Base-by-base conservation (phyloP, 1,140 invertebrate genomes). In the Drosophila trapezifrons region DNA sequence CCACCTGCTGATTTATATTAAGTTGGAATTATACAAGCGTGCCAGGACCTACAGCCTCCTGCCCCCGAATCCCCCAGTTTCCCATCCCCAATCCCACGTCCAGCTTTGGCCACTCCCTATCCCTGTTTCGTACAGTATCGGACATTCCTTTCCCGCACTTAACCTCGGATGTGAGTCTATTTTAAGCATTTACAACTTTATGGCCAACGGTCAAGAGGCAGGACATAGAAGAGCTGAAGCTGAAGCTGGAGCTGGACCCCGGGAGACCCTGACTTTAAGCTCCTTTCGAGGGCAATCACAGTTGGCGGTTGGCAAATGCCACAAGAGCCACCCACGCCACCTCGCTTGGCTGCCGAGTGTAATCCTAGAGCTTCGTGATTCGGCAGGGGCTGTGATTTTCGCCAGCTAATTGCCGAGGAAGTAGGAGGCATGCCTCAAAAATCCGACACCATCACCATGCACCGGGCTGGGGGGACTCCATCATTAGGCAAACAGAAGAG, bases 1-100 rank as follows among this genome's bases (percentile, higher is more conserved):
- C 79, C 78, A 81, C 81, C 81, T 86, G 82, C 82, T 86, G 82
- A 86, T 84, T 81, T 86, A 78, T 87, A 87, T 87, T 79, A 54
- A 51, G 49, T 51, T 67, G 60, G 70, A 84, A 84, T 84, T 84
- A 84, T 73, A 80, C 58, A 71, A 58, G 42, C 67, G 71, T 38
- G 37, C 46, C 54, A 49, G 42, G 32, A 45, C 40, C 54, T 15
- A 25, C 37, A 37, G 32, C 17, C 37, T 42, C n/a, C 15, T 20
- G 7, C 37, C 35, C 17, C n/a, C 25, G 46, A 17, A 8, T 27
- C 15, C 4, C 46, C 25, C n/a, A 13, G 13, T 10, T 7, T 7
- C 17, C 13, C 4, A 20, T 9, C 17, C 12, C 17, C 13, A 8
- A 20, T 9, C 17, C 17, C 12, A 15, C 0, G 18, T 35, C 12